Percentiles rank a stretch among this genome's conserved stretches.
These are phyloP conservation scores for Cryptoprocta ferox DNA, from an alignment of 2,797 vertebrate genomes.

Conservation along the genomic window DNA sequence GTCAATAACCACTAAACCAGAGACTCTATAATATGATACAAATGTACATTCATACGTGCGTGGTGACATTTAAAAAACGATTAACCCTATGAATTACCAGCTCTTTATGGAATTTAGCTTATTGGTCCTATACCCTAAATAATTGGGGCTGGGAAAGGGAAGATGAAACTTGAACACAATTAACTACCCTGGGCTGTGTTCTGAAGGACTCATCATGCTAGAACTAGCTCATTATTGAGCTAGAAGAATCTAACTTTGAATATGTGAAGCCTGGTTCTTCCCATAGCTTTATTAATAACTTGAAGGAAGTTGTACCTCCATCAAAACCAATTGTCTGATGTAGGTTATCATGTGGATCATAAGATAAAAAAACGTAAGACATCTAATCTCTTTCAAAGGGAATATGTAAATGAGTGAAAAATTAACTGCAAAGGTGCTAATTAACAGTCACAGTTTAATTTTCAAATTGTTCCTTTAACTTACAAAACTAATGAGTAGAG, in stretches of 20 bases:
- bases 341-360: not conserved
- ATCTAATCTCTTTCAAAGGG: conserved; percentile 67
- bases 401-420: conserved; percentile 43
- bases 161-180: conserved; percentile 4
- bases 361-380: not conserved
- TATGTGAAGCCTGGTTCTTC: not conserved
- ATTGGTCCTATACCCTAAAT: not conserved
- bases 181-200: not conserved
- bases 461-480: conserved; percentile 76
- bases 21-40: not conserved
- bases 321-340: not conserved
- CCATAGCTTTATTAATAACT: not conserved
- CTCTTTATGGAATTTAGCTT: not conserved
- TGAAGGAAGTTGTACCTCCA: not conserved
- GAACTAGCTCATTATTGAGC: conserved; percentile 34
- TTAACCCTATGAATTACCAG: not conserved
- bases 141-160: not conserved
- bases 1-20: not conserved
- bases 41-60: not conserved
- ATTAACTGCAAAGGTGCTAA: conserved; percentile 66
- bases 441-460: conserved; percentile 62
- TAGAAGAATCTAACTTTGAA: not conserved
- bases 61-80: not conserved
- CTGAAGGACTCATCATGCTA: not conserved
- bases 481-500: conserved; percentile 75